Evolutionary conservation across 1,140 invertebrate species (phyloP), one percentile per base, ranked within the genome.

Genomic region (Phymastichus coffea): DNA sequence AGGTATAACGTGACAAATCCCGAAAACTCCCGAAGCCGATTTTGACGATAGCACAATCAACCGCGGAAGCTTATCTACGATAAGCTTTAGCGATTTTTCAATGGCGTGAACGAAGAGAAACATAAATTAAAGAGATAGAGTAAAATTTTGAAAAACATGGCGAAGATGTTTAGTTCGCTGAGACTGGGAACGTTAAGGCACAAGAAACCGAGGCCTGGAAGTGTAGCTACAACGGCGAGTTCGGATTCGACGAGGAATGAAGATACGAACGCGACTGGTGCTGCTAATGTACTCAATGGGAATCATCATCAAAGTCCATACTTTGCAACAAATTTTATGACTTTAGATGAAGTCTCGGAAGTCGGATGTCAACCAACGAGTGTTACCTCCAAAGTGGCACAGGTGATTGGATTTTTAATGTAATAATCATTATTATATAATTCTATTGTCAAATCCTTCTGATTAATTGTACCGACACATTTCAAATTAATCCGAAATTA

Each of bases 331-430:
- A 43, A 30, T 46, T 49, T 68, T 75, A 15, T 57, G 3, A 14
- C 53, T 4, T 20, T 61, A 19, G 66, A 71, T 8, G 70, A 73
- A 17, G 25, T 53, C 1, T 43, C 40, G 0, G 85, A 86, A 3
- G 44, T 48, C 2, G 84, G 85, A 80, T 63, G 86, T 81, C 71
- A 87, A 80, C 66, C 78, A 83, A 70, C 67, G 1, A 88, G 87
- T 66, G 85, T 90, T 10, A 87, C 85, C 19, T 88, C 87, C 23
- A 88, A 89, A 71, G 80, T 90, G 53, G 87, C 88, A 0, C 87
- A 90, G 66, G 86, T 92, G 4, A 84, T 4, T n/a, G n/a, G n/a
- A n/a, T n/a, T n/a, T n/a, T n/a, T n/a, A n/a, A n/a, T n/a, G n/a
- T n/a, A n/a, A n/a, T n/a, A n/a, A n/a, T n/a, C n/a, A n/a, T n/a